Evolutionary conservation across 2,797 vertebrate genomes (phyloP).

Genomic region (Tokudaia muenninki): DNA sequence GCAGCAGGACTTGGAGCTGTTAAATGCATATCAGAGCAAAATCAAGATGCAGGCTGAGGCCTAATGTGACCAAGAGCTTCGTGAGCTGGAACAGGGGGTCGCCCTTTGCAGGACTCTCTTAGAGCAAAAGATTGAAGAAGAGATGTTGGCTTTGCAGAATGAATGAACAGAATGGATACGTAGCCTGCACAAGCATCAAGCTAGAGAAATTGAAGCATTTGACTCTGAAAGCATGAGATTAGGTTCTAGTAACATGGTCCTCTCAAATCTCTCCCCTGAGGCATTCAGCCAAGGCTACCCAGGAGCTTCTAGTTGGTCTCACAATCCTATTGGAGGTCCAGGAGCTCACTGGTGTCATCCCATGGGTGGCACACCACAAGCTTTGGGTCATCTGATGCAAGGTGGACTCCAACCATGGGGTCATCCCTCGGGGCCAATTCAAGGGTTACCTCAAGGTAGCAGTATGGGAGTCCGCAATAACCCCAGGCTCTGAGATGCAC

Average conservation of each 20-base stretch:
- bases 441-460: slow-evolving; percentile 94
- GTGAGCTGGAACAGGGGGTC: slow-evolving; percentile 98
- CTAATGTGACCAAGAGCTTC: slow-evolving; percentile 98
- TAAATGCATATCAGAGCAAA: slow-evolving; percentile 99
- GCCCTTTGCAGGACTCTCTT: slow-evolving; percentile 96
- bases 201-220: slow-evolving; percentile 98
- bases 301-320: slow-evolving; percentile 96
- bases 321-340: slow-evolving; percentile 92
- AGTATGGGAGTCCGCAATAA: slow-evolving; percentile 97
- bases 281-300: slow-evolving; percentile 98
- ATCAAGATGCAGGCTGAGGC: slow-evolving; percentile 99
- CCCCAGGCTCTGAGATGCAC: slow-evolving; percentile 98
- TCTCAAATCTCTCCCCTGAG: slow-evolving; percentile 98
- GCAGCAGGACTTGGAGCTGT: slow-evolving; percentile 98
- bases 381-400: slow-evolving; percentile 95
- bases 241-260: slow-evolving; percentile 99
- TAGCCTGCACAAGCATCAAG: slow-evolving; percentile 97
- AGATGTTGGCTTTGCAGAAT: slow-evolving; percentile 97
- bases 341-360: slow-evolving; percentile 95
- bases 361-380: slow-evolving; percentile 93
- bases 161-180: slow-evolving; percentile 97
- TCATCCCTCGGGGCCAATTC: slow-evolving; percentile 92
- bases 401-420: slow-evolving; percentile 95
- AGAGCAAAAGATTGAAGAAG: slow-evolving; percentile 99
- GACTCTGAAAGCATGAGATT: slow-evolving; percentile 99